Evolutionary conservation across 2,888 invertebrate species (phyloP).

Genomic region (Abscondita cerata): DNA sequence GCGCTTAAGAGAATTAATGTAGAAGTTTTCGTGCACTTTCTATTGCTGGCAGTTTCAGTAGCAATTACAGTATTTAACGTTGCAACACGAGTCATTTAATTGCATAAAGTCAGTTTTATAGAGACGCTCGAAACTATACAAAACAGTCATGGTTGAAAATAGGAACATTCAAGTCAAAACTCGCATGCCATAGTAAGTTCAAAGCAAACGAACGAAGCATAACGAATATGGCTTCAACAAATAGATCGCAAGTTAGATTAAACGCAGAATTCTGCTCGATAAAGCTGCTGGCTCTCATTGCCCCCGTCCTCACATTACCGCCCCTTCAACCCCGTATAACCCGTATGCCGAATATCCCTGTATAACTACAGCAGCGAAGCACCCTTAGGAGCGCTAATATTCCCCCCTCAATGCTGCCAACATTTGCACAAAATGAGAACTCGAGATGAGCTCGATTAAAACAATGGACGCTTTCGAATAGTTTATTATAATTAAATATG

Average conservation of each 20-base stretch:
- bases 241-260: constrained; percentile 60
- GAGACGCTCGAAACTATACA: constrained; percentile 22
- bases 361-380: constrained; percentile 40
- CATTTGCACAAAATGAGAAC: constrained; percentile 60
- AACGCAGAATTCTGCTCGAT: constrained; percentile 59
- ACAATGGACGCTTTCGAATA: constrained; percentile 54
- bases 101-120: constrained; percentile 23
- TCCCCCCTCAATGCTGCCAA: constrained; percentile 56
- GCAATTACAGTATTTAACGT: constrained; percentile 19
- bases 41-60: constrained; percentile 15
- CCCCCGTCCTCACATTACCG: constrained; percentile 43
- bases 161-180: constrained; percentile 29
- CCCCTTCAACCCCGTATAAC: constrained; percentile 43
- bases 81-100: constrained; percentile 22
- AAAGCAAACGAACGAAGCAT: constrained; percentile 37
- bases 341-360: constrained; percentile 44
- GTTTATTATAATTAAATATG: constrained; percentile 44
- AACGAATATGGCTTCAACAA: constrained; percentile 54
- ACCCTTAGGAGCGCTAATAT: constrained; percentile 60
- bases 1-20: constrained; percentile 4
- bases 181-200: constrained; percentile 27
- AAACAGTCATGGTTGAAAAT: constrained; percentile 14
- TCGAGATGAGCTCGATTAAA: constrained; percentile 60
- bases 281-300: constrained; percentile 49
- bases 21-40: constrained; percentile 10